Evolutionary conservation across 2,797 vertebrate genomes (phyloP).

Genomic region (Halcyon leucocephala): DNA sequence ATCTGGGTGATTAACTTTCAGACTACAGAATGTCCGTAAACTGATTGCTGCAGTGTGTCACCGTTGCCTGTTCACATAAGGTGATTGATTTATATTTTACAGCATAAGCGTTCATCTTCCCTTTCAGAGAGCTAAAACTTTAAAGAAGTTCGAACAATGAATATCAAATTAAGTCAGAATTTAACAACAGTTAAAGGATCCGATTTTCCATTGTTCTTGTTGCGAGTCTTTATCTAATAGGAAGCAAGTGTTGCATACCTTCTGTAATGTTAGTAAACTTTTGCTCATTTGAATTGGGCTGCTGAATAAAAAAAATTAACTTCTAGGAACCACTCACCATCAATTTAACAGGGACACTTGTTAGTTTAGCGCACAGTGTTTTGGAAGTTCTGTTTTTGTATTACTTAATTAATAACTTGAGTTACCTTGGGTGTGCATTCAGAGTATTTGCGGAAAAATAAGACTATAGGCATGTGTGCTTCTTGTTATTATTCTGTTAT

Average conservation of each 20-base stretch:
- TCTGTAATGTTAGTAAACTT: neutral
- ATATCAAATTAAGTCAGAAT: neutral
- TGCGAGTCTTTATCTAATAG: neutral
- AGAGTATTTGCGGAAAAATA: neutral
- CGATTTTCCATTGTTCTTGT: neutral
- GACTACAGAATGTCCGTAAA: neutral
- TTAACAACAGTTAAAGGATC: neutral
- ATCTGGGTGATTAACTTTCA: slow-evolving; percentile 12
- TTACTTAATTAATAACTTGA: neutral
- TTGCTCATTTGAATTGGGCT: neutral
- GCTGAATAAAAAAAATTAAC: neutral
- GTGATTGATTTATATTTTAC: neutral
- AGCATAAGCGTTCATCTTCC: neutral
- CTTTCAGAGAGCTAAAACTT: neutral
- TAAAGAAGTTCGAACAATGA: neutral
- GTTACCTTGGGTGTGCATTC: neutral
- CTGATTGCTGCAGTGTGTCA: neutral
- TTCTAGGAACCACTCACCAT: neutral
- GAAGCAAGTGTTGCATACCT: neutral
- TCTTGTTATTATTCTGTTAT: neutral
- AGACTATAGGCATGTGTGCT: neutral
- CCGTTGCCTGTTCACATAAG: neutral
- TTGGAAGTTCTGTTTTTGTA: neutral
- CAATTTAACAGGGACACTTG: neutral
- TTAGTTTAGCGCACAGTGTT: neutral